Conservation (phyloP, 2,113 vertebrate species). For the Oxyruncus cristatus region DNA sequence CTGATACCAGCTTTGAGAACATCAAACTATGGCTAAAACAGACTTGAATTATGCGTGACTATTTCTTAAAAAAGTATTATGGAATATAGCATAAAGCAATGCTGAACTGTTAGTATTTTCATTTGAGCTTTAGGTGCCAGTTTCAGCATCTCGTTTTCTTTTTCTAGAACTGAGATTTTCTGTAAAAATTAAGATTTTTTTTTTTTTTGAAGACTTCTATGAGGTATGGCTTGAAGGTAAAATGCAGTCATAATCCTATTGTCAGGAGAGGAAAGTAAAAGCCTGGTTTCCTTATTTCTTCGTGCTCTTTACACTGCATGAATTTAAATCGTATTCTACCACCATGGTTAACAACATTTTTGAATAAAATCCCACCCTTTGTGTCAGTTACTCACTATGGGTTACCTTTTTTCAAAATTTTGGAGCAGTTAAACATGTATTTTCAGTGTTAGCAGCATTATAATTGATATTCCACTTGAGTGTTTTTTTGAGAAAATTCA, state of each 20-base stretch:
- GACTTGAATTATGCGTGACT: neutral
- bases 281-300: neutral
- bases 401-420: neutral
- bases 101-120: neutral
- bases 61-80: neutral
- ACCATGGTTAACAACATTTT: neutral
- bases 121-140: neutral
- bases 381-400: neutral
- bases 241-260: neutral
- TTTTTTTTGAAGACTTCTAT: neutral
- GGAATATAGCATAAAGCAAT: neutral
- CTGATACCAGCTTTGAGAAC: neutral
- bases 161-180: neutral
- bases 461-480: neutral
- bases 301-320: neutral
- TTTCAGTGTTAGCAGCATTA: neutral
- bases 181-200: neutral
- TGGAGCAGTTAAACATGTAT: neutral
- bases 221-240: neutral
- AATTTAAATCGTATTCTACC: neutral
- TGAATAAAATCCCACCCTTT: rapidly evolving
- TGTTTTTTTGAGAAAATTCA: neutral
- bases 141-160: neutral
- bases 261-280: neutral
- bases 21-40: neutral